A percentile compares a stretch with the other conserved stretches of the same genome.
These are phyloP conservation scores for Pediacus dermestoides DNA, from an alignment of 2,888 invertebrate genomes.

Conservation along the genomic window DNA sequence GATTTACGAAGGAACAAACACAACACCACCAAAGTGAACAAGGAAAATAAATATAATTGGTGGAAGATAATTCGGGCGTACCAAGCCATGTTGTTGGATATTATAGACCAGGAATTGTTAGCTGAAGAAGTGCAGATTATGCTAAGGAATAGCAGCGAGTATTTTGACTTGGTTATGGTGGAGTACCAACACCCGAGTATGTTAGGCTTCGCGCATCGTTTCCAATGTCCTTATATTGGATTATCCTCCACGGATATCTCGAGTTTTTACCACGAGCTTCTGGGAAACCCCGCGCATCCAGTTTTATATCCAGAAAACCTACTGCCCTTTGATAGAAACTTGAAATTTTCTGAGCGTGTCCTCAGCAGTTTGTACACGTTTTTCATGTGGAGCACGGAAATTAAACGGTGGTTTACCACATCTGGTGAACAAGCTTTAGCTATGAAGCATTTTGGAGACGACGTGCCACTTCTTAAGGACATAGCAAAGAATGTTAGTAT, in stretches of 20 bases:
- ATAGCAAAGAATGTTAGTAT: constrained; percentile 38
- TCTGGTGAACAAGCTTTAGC: constrained; percentile 17
- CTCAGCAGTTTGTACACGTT: constrained; percentile 21
- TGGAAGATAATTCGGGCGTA: no score
- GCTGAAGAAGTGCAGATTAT: constrained; percentile 27
- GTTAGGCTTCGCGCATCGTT: constrained; percentile 38
- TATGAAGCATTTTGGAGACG: constrained; percentile 37
- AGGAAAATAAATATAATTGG: no score
- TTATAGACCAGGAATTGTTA: no score
- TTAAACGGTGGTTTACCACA: no score
- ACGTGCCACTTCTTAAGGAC: constrained; percentile 30
- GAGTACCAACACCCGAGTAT: constrained; percentile 32
- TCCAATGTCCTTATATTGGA: constrained; percentile 42
- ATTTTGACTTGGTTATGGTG: constrained; percentile 42
- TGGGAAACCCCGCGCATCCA: constrained; percentile 42
- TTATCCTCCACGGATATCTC: constrained; percentile 39
- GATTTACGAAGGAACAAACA: constrained; percentile 19
- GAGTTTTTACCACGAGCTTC: constrained; percentile 32
- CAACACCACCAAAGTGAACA: no score
- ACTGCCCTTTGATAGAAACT: constrained; percentile 26
- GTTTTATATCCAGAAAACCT: constrained; percentile 40
- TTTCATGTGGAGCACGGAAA: constrained; percentile 20
- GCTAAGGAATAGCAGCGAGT: constrained; percentile 20
- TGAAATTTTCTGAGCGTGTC: constrained; percentile 36
- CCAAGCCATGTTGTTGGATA: no score